These are phyloP conservation scores for Lanistes nyassanus DNA, from an alignment of 1,140 invertebrate genomes.

Conservation along the genomic window DNA sequence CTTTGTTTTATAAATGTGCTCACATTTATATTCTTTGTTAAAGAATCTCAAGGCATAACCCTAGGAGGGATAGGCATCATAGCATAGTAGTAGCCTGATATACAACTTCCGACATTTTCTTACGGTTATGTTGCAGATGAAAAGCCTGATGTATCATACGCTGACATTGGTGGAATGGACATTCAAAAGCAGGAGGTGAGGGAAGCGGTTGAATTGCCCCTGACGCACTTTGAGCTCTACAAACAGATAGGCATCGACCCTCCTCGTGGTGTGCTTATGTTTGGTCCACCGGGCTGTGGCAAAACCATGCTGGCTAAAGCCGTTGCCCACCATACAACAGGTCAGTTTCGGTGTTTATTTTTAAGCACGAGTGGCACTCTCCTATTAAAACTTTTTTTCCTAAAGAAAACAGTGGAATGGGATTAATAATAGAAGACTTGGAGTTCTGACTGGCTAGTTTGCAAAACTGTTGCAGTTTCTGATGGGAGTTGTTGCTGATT, in stretches of 20 bases:
- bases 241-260: constrained; percentile 94
- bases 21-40: too few species aligned
- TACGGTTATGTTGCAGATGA: constrained; percentile 78
- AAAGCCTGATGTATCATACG: constrained; percentile 96
- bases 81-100: background rate
- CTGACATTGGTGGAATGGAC: constrained; percentile 99
- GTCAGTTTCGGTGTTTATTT: constrained; percentile 69
- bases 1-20: too few species aligned
- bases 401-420: too few species aligned
- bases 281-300: constrained; percentile 85
- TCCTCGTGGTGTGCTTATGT: constrained; percentile 97
- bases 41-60: too few species aligned
- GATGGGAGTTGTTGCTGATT: too few species aligned
- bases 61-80: too few species aligned
- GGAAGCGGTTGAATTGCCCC: constrained; percentile 97
- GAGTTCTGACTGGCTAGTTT: too few species aligned
- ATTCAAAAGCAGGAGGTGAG: constrained; percentile 99
- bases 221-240: constrained; percentile 99
- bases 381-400: too few species aligned
- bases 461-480: too few species aligned
- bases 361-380: too few species aligned
- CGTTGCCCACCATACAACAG: constrained; percentile 95
- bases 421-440: too few species aligned
- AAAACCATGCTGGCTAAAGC: constrained; percentile 98
- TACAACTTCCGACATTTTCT: constrained; percentile 3